These are phyloP conservation scores for Drosophila bocqueti DNA, from an alignment of 1,140 invertebrate species.

Conservation along the genomic window DNA sequence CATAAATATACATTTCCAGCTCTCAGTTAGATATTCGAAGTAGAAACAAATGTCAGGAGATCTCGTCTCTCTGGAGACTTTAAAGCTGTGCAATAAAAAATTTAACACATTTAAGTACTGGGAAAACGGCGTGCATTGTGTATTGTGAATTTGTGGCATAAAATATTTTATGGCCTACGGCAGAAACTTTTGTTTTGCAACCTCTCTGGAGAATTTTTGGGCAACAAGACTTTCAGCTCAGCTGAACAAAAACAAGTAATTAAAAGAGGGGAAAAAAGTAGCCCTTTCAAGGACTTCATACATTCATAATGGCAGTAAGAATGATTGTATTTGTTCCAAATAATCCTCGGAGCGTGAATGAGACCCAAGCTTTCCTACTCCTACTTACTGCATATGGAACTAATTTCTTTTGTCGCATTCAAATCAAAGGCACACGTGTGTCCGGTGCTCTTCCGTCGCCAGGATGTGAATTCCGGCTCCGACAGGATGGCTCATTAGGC, in stretches of 20 bases:
- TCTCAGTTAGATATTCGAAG: background rate
- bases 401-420: conserved; percentile 53
- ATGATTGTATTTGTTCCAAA: conserved; percentile 31
- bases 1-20: conserved; percentile 1
- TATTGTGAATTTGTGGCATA: conserved; percentile 5
- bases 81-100: conserved; percentile 12
- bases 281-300: background rate
- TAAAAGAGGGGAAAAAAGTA: conserved; percentile 14
- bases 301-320: background rate
- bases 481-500: conserved; percentile 63
- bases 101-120: conserved; percentile 15
- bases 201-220: conserved; percentile 9
- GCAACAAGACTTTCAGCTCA: conserved; percentile 2
- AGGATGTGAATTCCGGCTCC: conserved; percentile 45
- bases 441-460: conserved; percentile 58
- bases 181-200: background rate
- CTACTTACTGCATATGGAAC: background rate
- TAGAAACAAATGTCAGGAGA: conserved; percentile 1
- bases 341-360: conserved; percentile 20
- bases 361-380: too few species aligned
- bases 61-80: background rate
- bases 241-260: conserved; percentile 8
- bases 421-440: conserved; percentile 70
- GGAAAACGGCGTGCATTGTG: background rate
- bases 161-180: conserved; percentile 12